phyloP scores from a whole-genome alignment of 2,888 invertebrate genomes.

The Papilio protenor region DNA sequence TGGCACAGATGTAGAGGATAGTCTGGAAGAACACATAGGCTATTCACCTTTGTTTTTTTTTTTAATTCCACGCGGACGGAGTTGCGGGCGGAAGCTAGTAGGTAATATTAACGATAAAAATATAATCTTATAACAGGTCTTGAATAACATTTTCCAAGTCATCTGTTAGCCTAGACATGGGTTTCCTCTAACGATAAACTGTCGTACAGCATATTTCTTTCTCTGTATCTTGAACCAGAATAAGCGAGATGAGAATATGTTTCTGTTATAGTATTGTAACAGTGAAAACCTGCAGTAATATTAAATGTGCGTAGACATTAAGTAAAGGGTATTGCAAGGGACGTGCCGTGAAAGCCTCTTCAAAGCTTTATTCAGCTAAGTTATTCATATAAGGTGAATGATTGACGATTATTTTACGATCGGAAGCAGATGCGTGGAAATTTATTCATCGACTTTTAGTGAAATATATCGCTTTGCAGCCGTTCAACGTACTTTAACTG shows the following conservation, averaged over 20 bases:
- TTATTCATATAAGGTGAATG: constrained; percentile 13
- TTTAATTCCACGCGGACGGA: too few species aligned
- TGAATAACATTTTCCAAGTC: not conserved
- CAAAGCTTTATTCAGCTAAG: not conserved
- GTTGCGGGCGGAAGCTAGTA: too few species aligned
- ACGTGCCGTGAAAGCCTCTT: not conserved
- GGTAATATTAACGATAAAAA: not conserved
- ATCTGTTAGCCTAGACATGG: not conserved
- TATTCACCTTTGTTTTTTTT: too few species aligned
- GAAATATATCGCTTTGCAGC: not conserved
- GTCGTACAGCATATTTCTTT: not conserved
- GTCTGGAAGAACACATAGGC: too few species aligned
- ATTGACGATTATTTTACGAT: constrained; percentile 3
- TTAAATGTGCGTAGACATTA: not conserved
- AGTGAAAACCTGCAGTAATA: not conserved
- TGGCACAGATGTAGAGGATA: too few species aligned
- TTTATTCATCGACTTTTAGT: not conserved
- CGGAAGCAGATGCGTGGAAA: not conserved
- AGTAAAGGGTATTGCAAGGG: not conserved
- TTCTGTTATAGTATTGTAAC: not conserved
- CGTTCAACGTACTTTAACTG: not conserved
- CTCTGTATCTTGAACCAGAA: not conserved
- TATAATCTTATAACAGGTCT: not conserved
- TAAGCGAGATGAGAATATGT: not conserved
- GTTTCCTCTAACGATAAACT: not conserved